Evolutionary conservation across 1,140 invertebrate species (phyloP).

Genomic region (Galendromus occidentalis): DNA sequence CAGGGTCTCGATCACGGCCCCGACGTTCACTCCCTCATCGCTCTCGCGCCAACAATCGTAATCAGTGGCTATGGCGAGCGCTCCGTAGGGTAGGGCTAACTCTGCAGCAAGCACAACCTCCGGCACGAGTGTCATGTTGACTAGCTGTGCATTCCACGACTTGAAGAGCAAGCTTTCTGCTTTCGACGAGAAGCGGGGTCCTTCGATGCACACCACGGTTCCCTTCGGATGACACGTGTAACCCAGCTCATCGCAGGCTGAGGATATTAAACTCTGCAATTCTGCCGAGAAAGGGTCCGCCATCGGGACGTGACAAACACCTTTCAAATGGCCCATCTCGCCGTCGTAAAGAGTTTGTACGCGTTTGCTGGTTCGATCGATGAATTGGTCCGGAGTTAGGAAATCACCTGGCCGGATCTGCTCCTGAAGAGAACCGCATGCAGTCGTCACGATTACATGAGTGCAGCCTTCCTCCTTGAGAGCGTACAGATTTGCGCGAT

Average conservation of each 20-base stretch:
- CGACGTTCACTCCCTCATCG: conserved; percentile 28
- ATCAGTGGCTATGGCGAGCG: conserved; percentile 85
- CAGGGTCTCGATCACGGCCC: conserved; percentile 19
- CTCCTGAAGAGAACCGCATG: conserved; percentile 79
- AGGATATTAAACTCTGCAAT: conserved; percentile 40
- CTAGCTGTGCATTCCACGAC: conserved; percentile 65
- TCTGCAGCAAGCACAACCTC: conserved; percentile 41
- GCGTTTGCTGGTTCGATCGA: conserved; percentile 58
- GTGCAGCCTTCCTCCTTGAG: conserved; percentile 68
- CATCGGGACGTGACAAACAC: conserved; percentile 84
- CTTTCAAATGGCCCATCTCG: conserved; percentile 29
- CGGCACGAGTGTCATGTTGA: conserved; percentile 92
- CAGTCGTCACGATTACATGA: conserved; percentile 72
- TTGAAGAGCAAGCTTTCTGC: conserved; percentile 75
- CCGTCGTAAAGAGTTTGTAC: conserved; percentile 77
- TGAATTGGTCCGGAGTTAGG: conserved; percentile 76
- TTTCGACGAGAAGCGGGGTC: conserved; percentile 74
- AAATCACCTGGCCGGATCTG: conserved; percentile 67
- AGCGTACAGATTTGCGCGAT: conserved; percentile 89
- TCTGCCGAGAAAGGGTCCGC: conserved; percentile 57
- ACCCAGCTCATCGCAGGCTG: conserved; percentile 41
- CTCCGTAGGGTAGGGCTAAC: conserved; percentile 62
- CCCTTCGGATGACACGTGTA: conserved; percentile 42
- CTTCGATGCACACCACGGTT: conserved; percentile 78
- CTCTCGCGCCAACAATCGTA: conserved; percentile 83